Evolutionary conservation across 2,888 invertebrate genomes (phyloP).

Genomic region (Poecilus cupreus): DNA sequence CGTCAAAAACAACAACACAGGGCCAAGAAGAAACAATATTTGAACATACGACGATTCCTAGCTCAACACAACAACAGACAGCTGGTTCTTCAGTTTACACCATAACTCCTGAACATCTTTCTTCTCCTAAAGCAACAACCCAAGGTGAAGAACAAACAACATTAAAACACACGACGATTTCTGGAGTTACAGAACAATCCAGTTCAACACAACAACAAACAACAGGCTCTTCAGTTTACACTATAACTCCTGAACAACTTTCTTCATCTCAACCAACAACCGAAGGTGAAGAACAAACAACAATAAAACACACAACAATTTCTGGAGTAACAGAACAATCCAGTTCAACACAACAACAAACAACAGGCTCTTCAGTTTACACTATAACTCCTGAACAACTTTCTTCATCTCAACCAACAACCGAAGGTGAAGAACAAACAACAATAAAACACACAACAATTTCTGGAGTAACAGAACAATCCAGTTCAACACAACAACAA

Average conservation of each 20-base stretch:
- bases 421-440: neutral
- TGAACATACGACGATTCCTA: conserved; percentile 26
- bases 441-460: neutral
- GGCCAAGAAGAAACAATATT: conserved; percentile 13
- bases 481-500: neutral
- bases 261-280: neutral
- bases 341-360: conserved; percentile 18
- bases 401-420: neutral
- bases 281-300: neutral
- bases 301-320: conserved; percentile 3
- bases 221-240: neutral
- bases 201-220: conserved; percentile 19
- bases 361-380: neutral
- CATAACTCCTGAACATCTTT: neutral
- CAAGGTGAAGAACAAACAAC: conserved; percentile 30
- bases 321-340: neutral
- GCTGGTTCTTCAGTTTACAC: neutral
- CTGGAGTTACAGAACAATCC: neutral
- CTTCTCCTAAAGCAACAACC: neutral
- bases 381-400: neutral
- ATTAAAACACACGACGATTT: conserved; percentile 13
- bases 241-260: neutral
- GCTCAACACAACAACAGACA: conserved; percentile 34
- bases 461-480: neutral
- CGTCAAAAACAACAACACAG: neutral